These are phyloP conservation scores for Zosterops japonicus DNA, from an alignment of 2,113 vertebrate genomes.

Conservation along the genomic window DNA sequence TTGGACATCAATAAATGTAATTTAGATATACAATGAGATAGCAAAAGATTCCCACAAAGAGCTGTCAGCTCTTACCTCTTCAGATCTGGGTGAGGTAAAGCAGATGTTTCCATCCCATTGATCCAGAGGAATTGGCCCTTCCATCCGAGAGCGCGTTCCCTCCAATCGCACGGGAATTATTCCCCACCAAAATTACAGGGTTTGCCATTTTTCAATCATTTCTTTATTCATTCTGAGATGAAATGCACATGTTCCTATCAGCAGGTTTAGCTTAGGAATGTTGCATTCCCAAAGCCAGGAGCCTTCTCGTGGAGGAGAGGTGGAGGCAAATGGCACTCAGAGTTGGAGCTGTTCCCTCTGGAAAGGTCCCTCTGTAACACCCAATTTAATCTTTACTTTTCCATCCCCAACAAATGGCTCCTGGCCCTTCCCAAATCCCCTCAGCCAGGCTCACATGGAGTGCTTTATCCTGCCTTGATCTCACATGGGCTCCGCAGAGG, in stretches of 20 bases:
- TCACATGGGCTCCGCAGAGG: neutral
- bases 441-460: neutral
- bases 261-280: neutral
- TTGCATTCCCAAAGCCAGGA: neutral
- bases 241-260: neutral
- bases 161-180: neutral
- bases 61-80: slow-evolving; percentile 17
- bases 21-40: slow-evolving; percentile 32
- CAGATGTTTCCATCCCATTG: slow-evolving; percentile 23
- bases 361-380: neutral
- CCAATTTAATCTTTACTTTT: neutral
- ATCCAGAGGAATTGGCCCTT: neutral
- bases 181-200: neutral
- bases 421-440: neutral
- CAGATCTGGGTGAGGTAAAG: slow-evolving; percentile 1
- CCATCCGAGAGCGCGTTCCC: neutral
- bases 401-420: neutral
- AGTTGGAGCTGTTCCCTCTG: neutral
- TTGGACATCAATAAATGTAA: slow-evolving; percentile 14
- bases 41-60: neutral
- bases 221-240: neutral
- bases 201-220: neutral
- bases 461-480: neutral
- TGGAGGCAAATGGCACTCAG: neutral
- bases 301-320: neutral